Evolutionary conservation across 2,113 vertebrate species (phyloP), one percentile per base, ranked within the genome.

Genomic region (Ifrita kowaldi): DNA sequence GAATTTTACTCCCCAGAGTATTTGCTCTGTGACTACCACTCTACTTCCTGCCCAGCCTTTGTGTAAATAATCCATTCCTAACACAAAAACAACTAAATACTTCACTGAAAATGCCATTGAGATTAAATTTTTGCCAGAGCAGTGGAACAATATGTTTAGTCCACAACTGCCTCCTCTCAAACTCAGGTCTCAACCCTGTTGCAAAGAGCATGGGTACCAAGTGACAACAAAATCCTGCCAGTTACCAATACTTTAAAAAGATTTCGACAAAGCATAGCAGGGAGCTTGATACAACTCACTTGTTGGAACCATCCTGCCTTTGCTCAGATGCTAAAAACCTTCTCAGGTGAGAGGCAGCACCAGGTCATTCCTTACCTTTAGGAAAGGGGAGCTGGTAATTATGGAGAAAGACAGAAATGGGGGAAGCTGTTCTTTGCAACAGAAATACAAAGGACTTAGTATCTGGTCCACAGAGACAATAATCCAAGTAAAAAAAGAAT

Each of bases 1-100:
- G 75, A 86, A 81, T 92, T 94, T 93, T 10, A 44, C 71, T 93
- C 85, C 69, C 49, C 20, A 23, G 64, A 90, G 64, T 71, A 92
- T 64, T 84, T 90, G 74, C 47, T 41, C 7, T 84, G 67, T 32
- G 35, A 70, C 76, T 81, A 70, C 68, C 1, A 14, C 30, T 80
- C 59, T 50, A 70, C 70, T 55, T 93, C 55, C 82, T n/a, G 27
- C 63, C 28, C 83, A 55, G 30, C 33, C 81, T 13, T 21, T 91
- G 67, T 41, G 60, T 81, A 94, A 92, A 89, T 71, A 95, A 91
- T 19, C 75, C 35, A 39, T 64, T 86, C 64, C 73, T 60, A 88
- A 81, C 56, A 64, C 10, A 92, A 68, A 80, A 90, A 1, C 41
- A 70, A 83, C 24, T 57, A 49, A 88, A 67, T 28, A 67, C 47